These are phyloP conservation scores for Aspidiotus rigidus DNA, from an alignment of 2,888 invertebrate species.

Conservation along the genomic window DNA sequence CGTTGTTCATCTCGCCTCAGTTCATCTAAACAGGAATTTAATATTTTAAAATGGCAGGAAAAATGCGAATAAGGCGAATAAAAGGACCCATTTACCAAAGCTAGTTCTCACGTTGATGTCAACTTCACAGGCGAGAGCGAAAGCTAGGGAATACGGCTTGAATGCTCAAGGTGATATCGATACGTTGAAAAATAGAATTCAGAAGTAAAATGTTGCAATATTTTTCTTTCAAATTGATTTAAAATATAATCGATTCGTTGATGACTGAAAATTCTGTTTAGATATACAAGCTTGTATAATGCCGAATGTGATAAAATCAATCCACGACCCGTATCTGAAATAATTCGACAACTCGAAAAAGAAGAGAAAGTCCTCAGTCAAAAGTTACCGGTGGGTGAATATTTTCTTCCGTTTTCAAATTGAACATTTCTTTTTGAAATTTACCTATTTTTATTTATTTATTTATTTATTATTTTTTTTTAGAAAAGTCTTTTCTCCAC, in stretches of 20 bases:
- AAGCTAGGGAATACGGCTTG: slow-evolving; percentile 46
- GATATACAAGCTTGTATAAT: slow-evolving; percentile 44
- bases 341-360: slow-evolving; percentile 44
- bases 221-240: not conserved
- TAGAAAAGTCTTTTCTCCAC: slow-evolving; percentile 38
- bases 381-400: slow-evolving; percentile 14
- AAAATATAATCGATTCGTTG: not conserved
- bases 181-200: slow-evolving; percentile 39
- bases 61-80: slow-evolving; percentile 34
- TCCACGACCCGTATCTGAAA: slow-evolving; percentile 44
- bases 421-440: not conserved
- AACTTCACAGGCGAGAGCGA: slow-evolving; percentile 45
- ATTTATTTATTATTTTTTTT: too few species aligned
- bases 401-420: slow-evolving; percentile 19
- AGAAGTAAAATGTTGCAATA: slow-evolving; percentile 5
- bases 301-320: slow-evolving; percentile 46
- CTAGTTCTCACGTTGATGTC: slow-evolving; percentile 47
- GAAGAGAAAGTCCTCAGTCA: slow-evolving; percentile 43
- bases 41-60: not conserved
- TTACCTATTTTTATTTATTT: not conserved
- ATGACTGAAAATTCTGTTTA: slow-evolving; percentile 30
- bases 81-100: slow-evolving; percentile 46
- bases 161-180: slow-evolving; percentile 45
- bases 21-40: not conserved
- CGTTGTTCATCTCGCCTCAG: not conserved